Conservation (phyloP, 2,888 invertebrate genomes). For the Machimus atricapillus region DNA sequence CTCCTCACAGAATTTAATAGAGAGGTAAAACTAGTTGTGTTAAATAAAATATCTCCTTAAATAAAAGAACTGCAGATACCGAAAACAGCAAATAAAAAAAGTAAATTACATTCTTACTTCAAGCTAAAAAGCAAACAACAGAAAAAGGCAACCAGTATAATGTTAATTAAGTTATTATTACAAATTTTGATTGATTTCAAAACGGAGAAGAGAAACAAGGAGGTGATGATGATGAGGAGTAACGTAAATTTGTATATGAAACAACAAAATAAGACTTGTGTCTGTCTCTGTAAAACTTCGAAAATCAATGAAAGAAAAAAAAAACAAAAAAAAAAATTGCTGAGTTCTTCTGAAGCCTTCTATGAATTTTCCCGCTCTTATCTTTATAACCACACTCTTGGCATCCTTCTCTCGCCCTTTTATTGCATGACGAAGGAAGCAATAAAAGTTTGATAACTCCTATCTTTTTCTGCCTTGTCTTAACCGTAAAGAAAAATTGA, state of each 20-base stretch:
- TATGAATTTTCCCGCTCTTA: background rate
- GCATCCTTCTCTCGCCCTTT: background rate
- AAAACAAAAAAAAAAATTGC: background rate
- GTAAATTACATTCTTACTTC: background rate
- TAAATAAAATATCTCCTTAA: background rate
- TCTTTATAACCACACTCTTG: background rate
- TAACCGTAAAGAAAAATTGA: background rate
- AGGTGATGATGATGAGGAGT: background rate
- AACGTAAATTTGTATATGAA: constrained; percentile 41
- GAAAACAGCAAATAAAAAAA: background rate
- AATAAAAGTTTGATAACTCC: background rate
- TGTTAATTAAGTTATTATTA: constrained; percentile 42
- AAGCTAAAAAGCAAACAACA: background rate
- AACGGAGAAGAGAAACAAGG: constrained; percentile 8
- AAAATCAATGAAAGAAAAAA: background rate
- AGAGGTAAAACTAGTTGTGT: background rate
- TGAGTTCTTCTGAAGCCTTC: background rate
- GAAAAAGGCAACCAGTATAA: constrained; percentile 39
- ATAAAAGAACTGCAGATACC: background rate
- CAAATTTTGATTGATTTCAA: constrained; percentile 36
- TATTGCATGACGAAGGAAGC: background rate
- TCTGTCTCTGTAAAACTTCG: constrained; percentile 35
- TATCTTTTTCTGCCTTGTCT: constrained; percentile 13
- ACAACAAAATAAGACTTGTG: constrained; percentile 31
- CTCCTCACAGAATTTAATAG: background rate